Conservation (phyloP, 2,797 vertebrate species). For the Malurus splendens region DNA sequence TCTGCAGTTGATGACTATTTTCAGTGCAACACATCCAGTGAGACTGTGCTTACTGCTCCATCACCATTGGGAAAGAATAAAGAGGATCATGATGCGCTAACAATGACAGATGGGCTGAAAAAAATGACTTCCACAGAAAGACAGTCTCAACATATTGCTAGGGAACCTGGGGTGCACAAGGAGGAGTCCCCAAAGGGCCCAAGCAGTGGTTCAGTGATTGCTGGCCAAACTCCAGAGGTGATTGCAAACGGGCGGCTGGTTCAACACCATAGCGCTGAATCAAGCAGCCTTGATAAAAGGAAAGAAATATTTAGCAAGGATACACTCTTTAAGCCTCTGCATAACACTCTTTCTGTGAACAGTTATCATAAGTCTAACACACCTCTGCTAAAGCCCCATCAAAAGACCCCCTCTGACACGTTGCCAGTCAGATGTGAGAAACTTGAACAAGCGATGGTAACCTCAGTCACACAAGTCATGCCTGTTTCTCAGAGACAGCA, state of each 20-base stretch:
- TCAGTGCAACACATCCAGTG: conserved; percentile 87
- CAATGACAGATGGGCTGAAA: conserved; percentile 81
- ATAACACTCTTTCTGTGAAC: conserved; percentile 90
- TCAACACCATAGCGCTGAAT: conserved; percentile 83
- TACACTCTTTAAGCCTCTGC: conserved; percentile 91
- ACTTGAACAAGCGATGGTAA: conserved; percentile 84
- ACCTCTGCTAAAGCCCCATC: conserved; percentile 88
- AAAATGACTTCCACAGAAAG: conserved; percentile 76
- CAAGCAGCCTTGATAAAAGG: conserved; percentile 88
- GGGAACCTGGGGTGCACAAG: conserved; percentile 82
- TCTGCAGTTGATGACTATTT: conserved; percentile 89
- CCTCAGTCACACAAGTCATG: conserved; percentile 78
- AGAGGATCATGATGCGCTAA: conserved; percentile 87
- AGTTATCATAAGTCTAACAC: conserved; percentile 91
- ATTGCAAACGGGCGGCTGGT: conserved; percentile 84
- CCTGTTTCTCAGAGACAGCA: conserved; percentile 82
- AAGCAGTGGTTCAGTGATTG: conserved; percentile 62
- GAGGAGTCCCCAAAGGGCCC: conserved; percentile 86
- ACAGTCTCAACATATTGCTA: conserved; percentile 82
- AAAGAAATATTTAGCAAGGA: conserved; percentile 97
- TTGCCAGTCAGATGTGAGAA: conserved; percentile 84
- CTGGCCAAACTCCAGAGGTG: conserved; percentile 77
- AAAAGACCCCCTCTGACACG: conserved; percentile 84
- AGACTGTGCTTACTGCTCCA: conserved; percentile 83
- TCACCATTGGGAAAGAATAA: conserved; percentile 83